phyloP scores from a whole-genome alignment of 1,140 invertebrate species.

The Drosophila subobscura region DNA sequence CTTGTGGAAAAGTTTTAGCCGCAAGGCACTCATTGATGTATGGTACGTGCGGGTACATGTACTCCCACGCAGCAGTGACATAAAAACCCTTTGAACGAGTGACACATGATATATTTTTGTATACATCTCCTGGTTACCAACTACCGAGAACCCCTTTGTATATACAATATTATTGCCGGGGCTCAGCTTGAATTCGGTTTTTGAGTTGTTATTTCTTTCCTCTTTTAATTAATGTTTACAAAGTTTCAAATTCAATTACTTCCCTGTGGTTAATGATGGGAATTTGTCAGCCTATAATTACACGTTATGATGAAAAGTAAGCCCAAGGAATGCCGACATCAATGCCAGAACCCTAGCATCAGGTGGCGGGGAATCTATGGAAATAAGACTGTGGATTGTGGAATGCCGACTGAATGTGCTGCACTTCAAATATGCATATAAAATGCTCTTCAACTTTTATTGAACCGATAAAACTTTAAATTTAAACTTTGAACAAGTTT shows the following conservation, averaged over 20 bases:
- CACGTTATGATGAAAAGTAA: background rate
- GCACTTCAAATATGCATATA: too few relatives aligned
- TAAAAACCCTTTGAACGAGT: constrained; percentile 23
- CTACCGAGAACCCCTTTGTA: constrained; percentile 7
- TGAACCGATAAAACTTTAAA: too few relatives aligned
- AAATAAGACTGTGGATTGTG: too few relatives aligned
- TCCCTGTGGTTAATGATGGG: constrained; percentile 17
- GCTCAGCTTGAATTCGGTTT: background rate
- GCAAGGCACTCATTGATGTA: constrained; percentile 8
- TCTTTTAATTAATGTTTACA: constrained; percentile 36
- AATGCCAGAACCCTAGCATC: background rate
- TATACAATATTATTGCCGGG: constrained; percentile 12
- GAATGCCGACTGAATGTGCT: too few relatives aligned
- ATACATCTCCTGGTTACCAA: too few relatives aligned
- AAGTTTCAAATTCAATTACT: constrained; percentile 15
- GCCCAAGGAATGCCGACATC: too few relatives aligned
- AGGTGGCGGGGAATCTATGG: too few relatives aligned
- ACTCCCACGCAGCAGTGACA: constrained; percentile 13
- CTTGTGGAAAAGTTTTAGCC: constrained; percentile 2
- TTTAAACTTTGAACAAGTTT: too few relatives aligned
- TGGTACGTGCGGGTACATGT: constrained; percentile 3
- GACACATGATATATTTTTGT: constrained; percentile 10
- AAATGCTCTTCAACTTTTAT: too few relatives aligned
- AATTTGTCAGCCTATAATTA: constrained; percentile 16
- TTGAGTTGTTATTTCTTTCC: background rate